Evolutionary conservation across 2,113 vertebrate genomes (phyloP).

Genomic region (Crotalus viridis): DNA sequence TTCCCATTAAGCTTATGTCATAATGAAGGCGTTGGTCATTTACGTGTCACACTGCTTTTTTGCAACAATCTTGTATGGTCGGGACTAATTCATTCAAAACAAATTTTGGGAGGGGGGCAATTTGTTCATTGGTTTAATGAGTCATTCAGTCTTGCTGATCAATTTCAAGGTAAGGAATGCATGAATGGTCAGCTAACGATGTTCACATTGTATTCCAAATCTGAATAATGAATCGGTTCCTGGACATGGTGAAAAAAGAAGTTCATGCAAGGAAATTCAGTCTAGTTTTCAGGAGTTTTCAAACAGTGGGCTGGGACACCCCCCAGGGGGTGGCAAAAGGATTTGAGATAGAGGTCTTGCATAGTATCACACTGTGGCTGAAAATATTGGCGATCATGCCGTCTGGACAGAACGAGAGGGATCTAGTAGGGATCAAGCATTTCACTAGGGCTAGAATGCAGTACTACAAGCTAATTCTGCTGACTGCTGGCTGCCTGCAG

Average conservation of each 20-base stretch:
- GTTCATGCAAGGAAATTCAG: neutral
- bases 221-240: neutral
- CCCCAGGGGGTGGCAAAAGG: neutral
- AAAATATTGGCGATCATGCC: neutral
- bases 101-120: neutral
- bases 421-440: neutral
- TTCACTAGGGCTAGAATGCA: neutral
- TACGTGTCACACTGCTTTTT: neutral
- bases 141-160: neutral
- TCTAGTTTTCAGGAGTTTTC: neutral
- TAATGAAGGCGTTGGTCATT: neutral
- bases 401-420: neutral
- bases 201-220: neutral
- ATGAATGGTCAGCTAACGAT: neutral
- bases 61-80: neutral
- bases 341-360: neutral
- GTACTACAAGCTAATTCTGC: too few relatives aligned
- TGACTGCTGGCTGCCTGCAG: too few relatives aligned
- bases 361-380: neutral
- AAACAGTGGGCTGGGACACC: neutral
- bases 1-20: neutral
- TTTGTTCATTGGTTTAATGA: neutral
- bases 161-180: neutral
- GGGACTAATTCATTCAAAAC: neutral
- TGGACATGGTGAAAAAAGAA: neutral